Conservation (phyloP, 2,113 vertebrate species). For the Steatornis caripensis region DNA sequence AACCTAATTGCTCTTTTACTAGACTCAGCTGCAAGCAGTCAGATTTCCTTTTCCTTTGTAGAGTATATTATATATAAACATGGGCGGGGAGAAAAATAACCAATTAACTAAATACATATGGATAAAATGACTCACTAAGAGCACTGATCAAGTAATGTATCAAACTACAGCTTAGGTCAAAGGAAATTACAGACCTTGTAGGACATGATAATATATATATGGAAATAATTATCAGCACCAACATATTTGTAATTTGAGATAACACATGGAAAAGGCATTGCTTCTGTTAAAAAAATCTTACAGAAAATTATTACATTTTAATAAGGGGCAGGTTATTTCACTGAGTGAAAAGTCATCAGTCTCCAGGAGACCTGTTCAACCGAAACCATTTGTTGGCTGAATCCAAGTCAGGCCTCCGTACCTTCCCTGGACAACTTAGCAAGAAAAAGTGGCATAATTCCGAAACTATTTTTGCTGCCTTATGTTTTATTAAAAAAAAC, state of each 20-base stretch:
- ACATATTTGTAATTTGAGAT: conserved; percentile 54
- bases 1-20: conserved; percentile 74
- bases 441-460: neutral
- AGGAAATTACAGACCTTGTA: conserved; percentile 69
- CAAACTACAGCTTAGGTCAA: conserved; percentile 72
- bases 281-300: neutral
- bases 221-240: conserved; percentile 59
- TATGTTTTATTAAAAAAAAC: neutral
- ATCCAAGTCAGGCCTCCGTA: neutral
- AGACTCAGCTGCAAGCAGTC: conserved; percentile 72
- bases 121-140: conserved; percentile 71
- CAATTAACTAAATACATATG: conserved; percentile 76
- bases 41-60: conserved; percentile 69
- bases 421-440: neutral
- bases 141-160: conserved; percentile 69
- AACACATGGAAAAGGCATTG: conserved; percentile 10
- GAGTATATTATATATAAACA: conserved; percentile 75
- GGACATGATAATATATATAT: conserved; percentile 67
- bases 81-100: conserved; percentile 66
- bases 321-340: conserved; percentile 9
- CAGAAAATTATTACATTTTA: conserved; percentile 42
- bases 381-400: neutral
- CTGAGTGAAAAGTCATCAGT: neutral
- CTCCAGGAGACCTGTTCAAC: neutral
- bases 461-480: neutral